Evolutionary conservation across 1,140 invertebrate genomes (phyloP).

Genomic region (Medauroidea extradentata): DNA sequence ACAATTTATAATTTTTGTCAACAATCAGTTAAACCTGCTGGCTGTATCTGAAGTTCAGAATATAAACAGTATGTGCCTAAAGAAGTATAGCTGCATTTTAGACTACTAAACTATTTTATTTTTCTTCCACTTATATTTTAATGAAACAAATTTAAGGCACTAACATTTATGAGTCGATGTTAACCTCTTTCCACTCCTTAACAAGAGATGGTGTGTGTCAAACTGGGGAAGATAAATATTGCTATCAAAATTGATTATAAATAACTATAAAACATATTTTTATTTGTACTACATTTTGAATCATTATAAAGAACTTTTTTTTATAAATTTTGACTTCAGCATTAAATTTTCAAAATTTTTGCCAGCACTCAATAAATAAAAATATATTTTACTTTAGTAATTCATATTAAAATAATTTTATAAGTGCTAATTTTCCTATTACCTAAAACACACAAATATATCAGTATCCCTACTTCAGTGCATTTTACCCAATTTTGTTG

Average conservation of each 20-base stretch:
- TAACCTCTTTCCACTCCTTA: neutral
- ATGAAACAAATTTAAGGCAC: constrained; percentile 12
- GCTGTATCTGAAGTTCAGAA: neutral
- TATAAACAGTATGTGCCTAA: neutral
- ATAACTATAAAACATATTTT: constrained; percentile 4
- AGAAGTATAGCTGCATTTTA: neutral
- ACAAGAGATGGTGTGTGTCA: neutral
- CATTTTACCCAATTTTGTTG: no score
- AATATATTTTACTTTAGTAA: neutral
- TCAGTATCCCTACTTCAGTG: no score
- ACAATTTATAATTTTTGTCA: neutral
- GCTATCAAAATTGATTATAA: constrained; percentile 12
- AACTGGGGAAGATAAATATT: neutral
- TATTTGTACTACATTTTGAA: constrained; percentile 2
- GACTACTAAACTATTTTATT: neutral
- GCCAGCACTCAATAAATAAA: neutral
- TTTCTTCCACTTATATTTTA: neutral
- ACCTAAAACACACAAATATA: neutral
- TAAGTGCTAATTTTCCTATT: neutral
- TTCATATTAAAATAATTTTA: neutral
- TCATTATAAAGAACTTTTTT: neutral
- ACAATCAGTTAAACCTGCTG: neutral
- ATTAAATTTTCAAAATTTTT: neutral
- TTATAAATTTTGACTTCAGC: neutral
- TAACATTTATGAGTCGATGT: constrained; percentile 11